Conservation (phyloP, 2,888 invertebrate species). For the Timema podura region DNA sequence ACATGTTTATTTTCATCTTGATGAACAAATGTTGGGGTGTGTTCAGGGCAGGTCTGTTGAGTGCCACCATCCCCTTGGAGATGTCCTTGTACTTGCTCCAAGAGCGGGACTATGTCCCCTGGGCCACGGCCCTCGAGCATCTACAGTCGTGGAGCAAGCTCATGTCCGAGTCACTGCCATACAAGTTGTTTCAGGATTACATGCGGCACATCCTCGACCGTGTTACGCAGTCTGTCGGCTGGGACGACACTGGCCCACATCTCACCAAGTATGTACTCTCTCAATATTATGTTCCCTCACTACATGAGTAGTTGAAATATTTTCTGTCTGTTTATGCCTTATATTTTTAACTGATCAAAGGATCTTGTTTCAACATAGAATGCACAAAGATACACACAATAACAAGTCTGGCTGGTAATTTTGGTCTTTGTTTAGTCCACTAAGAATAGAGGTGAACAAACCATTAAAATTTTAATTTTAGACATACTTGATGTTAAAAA, state of each 20-base stretch:
- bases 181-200: conserved; percentile 61
- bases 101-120: conserved; percentile 77
- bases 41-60: conserved; percentile 58
- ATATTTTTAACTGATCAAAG: too few relatives aligned
- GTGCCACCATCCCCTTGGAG: conserved; percentile 60
- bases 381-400: too few relatives aligned
- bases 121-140: conserved; percentile 74
- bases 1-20: too few relatives aligned
- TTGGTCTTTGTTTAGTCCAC: too few relatives aligned
- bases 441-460: too few relatives aligned
- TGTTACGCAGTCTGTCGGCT: conserved; percentile 56
- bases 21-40: background rate
- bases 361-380: too few relatives aligned
- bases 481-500: too few relatives aligned
- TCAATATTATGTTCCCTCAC: background rate
- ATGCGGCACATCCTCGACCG: conserved; percentile 56
- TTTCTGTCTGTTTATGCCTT: too few relatives aligned
- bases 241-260: conserved; percentile 61
- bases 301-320: background rate
- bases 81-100: conserved; percentile 62
- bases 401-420: too few relatives aligned
- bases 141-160: conserved; percentile 69
- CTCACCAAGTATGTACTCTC: conserved; percentile 53
- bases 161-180: conserved; percentile 64
- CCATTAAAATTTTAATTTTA: too few relatives aligned